Evolutionary conservation across 2,797 vertebrate species (phyloP).

Genomic region (Lepilemur septentrionalis): DNA sequence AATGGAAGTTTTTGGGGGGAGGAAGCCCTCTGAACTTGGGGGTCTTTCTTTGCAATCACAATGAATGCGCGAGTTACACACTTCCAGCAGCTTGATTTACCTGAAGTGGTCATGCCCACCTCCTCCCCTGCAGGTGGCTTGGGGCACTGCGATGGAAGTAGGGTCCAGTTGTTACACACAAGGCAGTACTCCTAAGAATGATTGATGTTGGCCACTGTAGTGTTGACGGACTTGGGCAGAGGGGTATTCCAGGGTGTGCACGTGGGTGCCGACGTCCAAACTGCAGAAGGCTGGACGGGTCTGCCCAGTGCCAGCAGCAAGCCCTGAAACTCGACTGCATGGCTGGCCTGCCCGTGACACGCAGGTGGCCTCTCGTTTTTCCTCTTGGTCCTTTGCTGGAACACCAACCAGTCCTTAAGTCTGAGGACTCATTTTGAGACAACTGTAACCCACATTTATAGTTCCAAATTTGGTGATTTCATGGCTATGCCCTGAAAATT

Average conservation of each 20-base stretch:
- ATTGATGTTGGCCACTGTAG: not conserved
- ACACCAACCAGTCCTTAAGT: not conserved
- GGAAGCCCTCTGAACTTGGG: not conserved
- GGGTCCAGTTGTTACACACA: not conserved
- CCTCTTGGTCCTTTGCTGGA: not conserved
- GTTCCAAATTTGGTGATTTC: not conserved
- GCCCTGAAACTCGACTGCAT: fast-evolving
- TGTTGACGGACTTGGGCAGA: not conserved
- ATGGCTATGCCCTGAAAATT: not conserved
- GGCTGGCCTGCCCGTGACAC: not conserved
- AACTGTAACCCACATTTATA: not conserved
- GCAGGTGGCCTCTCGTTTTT: not conserved
- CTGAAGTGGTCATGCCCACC: not conserved
- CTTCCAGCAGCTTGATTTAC: not conserved
- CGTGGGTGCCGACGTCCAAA: fast-evolving
- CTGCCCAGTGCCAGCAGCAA: not conserved
- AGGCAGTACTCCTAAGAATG: not conserved
- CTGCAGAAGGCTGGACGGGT: too few relatives aligned
- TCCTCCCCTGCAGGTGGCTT: not conserved
- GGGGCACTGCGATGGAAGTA: not conserved
- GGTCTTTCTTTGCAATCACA: not conserved
- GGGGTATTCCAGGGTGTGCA: too few relatives aligned
- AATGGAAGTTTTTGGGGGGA: not conserved
- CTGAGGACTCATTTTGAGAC: not conserved
- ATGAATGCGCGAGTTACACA: not conserved